Evolutionary conservation across 1,140 invertebrate genomes (phyloP), one percentile per base, ranked within the genome.

Genomic region (Eupristina koningsbergeri): DNA sequence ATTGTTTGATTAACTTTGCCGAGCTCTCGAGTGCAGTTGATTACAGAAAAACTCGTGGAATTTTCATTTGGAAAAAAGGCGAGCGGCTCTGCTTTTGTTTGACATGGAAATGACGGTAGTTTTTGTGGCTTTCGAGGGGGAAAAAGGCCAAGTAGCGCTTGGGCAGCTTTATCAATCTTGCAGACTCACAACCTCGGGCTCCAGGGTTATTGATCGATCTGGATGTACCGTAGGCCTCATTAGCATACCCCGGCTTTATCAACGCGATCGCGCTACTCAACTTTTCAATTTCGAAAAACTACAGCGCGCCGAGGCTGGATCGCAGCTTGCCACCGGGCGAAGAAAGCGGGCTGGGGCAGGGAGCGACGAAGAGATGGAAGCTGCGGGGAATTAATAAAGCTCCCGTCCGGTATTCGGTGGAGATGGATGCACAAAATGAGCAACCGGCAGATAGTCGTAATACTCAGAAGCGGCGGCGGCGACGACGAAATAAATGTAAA

Each of bases 401-500:
- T 71, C 26, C 26, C 17, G 19, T 22, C 41, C 36, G 39, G 67
- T n/a, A 71, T 41, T 71, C 36, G 67, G 36, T 31, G 67, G 67
- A 41, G 67, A 41, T 41, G 36, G 36, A 71, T 71, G 39, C 7
- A 41, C 22, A 76, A 58, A 76, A 76, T 76, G 45, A 76, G 34
- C 31, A 61, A 76, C 31, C 47, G 41, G 67, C 15, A 22, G 41
- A 26, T 41, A 74, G 73, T 53, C 50, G 31, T 78, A 80, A 77
- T 82, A 82, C 82, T 53, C 36, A 77, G 79, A 69, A 85, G 36
- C 64, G 31, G 80, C 45, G 63, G 53, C 64, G 64, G 41, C 71
- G 63, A 64, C 75, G 80, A 80, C 80, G 81, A 83, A 83, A 85
- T 83, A 83, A 79, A 83, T 85, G 80, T 47, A 83, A 85, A 80